phyloP scores from a whole-genome alignment of 64 coral and sea anemone genomes.

The Exaiptasia diaphana region DNA sequence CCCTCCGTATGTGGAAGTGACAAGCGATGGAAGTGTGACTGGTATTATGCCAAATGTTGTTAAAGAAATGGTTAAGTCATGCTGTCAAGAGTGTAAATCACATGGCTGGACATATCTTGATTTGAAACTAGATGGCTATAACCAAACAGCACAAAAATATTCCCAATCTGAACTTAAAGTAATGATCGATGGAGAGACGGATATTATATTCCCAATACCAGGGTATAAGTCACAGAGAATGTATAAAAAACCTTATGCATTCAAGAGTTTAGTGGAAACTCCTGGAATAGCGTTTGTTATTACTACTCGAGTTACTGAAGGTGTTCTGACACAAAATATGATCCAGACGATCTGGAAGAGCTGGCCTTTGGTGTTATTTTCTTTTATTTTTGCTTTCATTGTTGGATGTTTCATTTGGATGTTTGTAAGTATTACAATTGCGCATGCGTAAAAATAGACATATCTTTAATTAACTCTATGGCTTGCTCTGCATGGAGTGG shows the following conservation, averaged over 20 bases:
- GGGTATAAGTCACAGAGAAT: constrained; percentile 24
- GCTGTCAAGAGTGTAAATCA: constrained; percentile 66
- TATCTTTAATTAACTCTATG: too few relatives aligned
- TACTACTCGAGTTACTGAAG: neutral
- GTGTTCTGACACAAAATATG: neutral
- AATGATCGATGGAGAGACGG: constrained; percentile 27
- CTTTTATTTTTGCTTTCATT: neutral
- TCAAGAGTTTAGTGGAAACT: constrained; percentile 25
- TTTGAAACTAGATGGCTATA: constrained; percentile 28
- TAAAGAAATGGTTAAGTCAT: constrained; percentile 37
- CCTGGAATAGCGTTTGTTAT: constrained; percentile 51
- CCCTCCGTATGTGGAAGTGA: constrained; percentile 37
- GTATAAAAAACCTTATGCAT: constrained; percentile 26
- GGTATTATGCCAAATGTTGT: constrained; percentile 65
- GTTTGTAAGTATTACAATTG: neutral
- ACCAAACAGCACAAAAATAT: constrained; percentile 1
- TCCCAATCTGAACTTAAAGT: constrained; percentile 5
- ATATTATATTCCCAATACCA: constrained; percentile 62
- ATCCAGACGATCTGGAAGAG: neutral
- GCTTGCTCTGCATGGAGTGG: too few relatives aligned
- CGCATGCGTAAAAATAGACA: too few relatives aligned
- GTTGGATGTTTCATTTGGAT: neutral
- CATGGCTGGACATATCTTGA: constrained; percentile 65
- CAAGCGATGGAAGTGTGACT: neutral
- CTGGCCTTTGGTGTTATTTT: neutral